phyloP scores from a whole-genome alignment of 1,140 invertebrate genomes.

The Drosophila lini region DNA sequence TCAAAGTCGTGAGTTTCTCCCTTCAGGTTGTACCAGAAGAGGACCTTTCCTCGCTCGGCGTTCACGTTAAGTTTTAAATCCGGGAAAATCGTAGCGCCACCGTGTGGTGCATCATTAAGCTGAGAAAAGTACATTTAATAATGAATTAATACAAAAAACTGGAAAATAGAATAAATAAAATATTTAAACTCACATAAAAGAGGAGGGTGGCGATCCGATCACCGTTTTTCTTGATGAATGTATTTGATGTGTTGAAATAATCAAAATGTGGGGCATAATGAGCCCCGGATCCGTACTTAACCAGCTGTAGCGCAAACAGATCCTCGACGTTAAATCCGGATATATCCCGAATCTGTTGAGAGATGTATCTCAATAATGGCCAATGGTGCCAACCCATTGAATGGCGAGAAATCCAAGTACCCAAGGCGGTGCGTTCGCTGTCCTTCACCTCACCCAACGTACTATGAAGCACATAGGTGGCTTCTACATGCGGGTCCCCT shows the following conservation, averaged over 20 bases:
- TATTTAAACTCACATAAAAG: conserved; percentile 57
- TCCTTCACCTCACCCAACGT: background rate
- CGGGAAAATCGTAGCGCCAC: conserved; percentile 46
- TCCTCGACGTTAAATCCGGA: conserved; percentile 86
- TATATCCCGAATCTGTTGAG: conserved; percentile 89
- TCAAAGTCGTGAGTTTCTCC: conserved; percentile 18
- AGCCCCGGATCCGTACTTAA: conserved; percentile 89
- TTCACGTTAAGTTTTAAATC: conserved; percentile 7
- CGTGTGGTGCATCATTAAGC: conserved; percentile 47
- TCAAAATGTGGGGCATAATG: conserved; percentile 89
- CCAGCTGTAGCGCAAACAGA: conserved; percentile 86
- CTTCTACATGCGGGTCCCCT: conserved; percentile 91
- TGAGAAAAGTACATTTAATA: background rate
- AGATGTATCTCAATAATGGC: conserved; percentile 88
- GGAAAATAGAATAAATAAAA: background rate
- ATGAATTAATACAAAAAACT: too few relatives aligned
- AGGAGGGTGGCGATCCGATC: conserved; percentile 60
- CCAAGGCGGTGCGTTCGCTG: conserved; percentile 97
- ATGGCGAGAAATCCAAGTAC: conserved; percentile 90
- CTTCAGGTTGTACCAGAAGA: conserved; percentile 36
- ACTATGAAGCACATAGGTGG: conserved; percentile 89
- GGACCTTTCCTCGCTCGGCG: conserved; percentile 37
- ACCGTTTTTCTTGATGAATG: background rate
- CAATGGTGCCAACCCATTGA: background rate
- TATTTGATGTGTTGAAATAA: conserved; percentile 83